Evolutionary conservation across 2,888 invertebrate species (phyloP).

Genomic region (Coremacera marginata): DNA sequence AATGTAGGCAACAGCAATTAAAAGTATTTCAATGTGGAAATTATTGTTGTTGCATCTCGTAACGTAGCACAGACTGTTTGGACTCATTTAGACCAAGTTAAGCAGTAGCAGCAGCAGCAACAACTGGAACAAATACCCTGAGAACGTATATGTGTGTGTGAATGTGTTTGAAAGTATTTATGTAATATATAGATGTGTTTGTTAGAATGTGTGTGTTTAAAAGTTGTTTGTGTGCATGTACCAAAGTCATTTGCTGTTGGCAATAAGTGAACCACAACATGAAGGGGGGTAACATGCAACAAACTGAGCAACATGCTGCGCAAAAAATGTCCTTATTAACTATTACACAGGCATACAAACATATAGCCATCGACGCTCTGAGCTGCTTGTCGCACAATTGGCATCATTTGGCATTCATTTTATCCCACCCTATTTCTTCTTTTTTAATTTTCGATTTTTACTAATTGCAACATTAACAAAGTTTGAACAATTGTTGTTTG

Average conservation of each 20-base stretch:
- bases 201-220: background rate
- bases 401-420: constrained; percentile 15
- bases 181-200: background rate
- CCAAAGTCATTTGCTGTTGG: constrained; percentile 19
- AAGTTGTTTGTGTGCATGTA: constrained; percentile 1
- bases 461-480: constrained; percentile 19
- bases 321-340: constrained; percentile 33
- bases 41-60: background rate
- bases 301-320: constrained; percentile 21
- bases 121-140: background rate
- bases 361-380: background rate
- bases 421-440: background rate
- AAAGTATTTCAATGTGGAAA: constrained; percentile 6
- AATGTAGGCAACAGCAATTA: constrained; percentile 11
- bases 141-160: no score
- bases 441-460: constrained; percentile 5
- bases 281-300: background rate
- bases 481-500: constrained; percentile 2
- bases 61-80: background rate
- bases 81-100: background rate
- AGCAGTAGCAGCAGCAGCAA: background rate
- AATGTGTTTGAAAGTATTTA: background rate
- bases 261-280: background rate
- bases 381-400: constrained; percentile 13
- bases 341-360: background rate